A percentile compares a stretch with the other conserved stretches of the same genome.
Conservation (phyloP, 2,888 invertebrate genomes). For the Hemistola chrysoprasaria region DNA sequence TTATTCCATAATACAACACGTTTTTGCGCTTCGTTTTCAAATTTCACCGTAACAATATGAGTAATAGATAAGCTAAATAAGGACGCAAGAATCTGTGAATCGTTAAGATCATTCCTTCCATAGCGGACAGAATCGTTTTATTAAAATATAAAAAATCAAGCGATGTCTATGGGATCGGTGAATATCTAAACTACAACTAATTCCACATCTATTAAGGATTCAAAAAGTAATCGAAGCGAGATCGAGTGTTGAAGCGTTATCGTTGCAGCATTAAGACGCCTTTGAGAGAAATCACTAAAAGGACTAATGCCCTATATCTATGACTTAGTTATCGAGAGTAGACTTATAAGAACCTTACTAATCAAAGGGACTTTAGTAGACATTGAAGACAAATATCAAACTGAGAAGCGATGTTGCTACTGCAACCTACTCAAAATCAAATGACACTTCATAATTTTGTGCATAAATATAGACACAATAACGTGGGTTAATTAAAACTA, state of each 20-base stretch:
- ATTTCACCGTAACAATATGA: conserved; percentile 37
- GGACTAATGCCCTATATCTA: conserved; percentile 57
- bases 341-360: conserved; percentile 62
- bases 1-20: conserved; percentile 53
- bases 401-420: conserved; percentile 25
- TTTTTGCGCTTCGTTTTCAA: conserved; percentile 55
- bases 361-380: conserved; percentile 47
- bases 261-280: conserved; percentile 33
- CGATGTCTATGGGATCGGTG: conserved; percentile 29
- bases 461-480: conserved; percentile 19
- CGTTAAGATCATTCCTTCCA: conserved; percentile 27
- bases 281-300: conserved; percentile 54
- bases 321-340: conserved; percentile 72
- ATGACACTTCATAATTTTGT: conserved; percentile 22
- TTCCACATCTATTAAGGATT: conserved; percentile 50
- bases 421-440: conserved; percentile 24
- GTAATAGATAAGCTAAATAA: conserved; percentile 46
- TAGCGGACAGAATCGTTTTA: conserved; percentile 15
- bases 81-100: conserved; percentile 65
- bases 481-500: conserved; percentile 14
- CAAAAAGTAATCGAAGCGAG: conserved; percentile 63
- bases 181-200: conserved; percentile 49
- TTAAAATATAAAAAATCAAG: conserved; percentile 13
- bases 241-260: conserved; percentile 68
- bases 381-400: conserved; percentile 47